Conservation (phyloP, 35 echinoderm and acorn worm species). For the Acanthaster planci region DNA sequence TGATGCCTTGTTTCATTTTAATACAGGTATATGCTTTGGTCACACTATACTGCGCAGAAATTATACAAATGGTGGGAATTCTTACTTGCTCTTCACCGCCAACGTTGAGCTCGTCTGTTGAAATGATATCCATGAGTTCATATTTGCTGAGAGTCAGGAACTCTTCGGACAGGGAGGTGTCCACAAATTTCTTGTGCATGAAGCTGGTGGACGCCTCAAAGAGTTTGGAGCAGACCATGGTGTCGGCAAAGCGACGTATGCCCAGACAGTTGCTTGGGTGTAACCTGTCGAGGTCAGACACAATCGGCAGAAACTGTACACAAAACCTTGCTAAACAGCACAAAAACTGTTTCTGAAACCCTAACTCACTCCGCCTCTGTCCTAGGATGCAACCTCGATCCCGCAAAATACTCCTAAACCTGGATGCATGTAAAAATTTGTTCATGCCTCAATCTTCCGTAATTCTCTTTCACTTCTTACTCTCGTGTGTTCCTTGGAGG, state of each 20-base stretch:
- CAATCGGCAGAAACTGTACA: neutral
- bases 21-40: no score
- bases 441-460: no score
- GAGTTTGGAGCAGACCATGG: conserved; percentile 91
- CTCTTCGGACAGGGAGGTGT: conserved; percentile 76
- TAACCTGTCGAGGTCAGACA: conserved; percentile 47
- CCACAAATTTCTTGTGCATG: conserved; percentile 89
- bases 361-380: no score
- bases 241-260: conserved; percentile 89
- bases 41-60: neutral
- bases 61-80: neutral
- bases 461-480: no score
- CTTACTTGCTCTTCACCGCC: conserved; percentile 92
- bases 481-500: no score
- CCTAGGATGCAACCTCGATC: no score
- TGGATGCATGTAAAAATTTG: no score
- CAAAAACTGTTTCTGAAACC: no score
- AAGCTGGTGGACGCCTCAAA: conserved; percentile 81
- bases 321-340: no score
- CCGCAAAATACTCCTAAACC: no score
- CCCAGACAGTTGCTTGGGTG: conserved; percentile 92
- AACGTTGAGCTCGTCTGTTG: conserved; percentile 87
- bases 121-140: conserved; percentile 75
- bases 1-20: no score
- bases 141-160: conserved; percentile 68